Base-by-base conservation (phyloP, 2,113 vertebrate genomes). In the Phyllostomus discolor region DNA sequence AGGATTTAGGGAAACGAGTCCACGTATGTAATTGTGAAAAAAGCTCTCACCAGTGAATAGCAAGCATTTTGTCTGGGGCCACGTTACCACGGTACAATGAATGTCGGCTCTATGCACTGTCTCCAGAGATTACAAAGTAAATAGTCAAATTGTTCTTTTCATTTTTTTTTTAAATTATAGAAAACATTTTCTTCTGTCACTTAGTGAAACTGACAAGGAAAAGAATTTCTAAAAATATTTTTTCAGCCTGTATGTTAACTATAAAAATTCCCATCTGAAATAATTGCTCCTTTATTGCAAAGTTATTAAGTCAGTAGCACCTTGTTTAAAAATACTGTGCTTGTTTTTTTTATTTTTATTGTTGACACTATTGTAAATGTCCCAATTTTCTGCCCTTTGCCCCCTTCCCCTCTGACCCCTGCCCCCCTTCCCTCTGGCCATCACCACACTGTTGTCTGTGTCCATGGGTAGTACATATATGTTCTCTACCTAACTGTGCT, bases 1-100 rank as follows among this genome's bases (percentile, higher is more conserved):
- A 95, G 59, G 69, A 69, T 83, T 76, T 66, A 86, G 92, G 38
- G 94, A 81, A 70, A 88, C 66, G 76, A 84, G 70, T 64, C 31
- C 41, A 84, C 24, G 14, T 57, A 64, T 35, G 76, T 73, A 88
- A 95, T 96, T 81, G 81, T 87, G 66, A 64, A 81, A 96, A 82
- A 3, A 83, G 64, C 12, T 78, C 64, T 95, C 93, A 48, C 35
- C 22, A 83, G 69, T 86, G 75, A 95, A n/a, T 15, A 76, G n/a
- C 4, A 84, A 86, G n/a, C 62, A 57, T 95, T 91, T 94, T 75
- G 22, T 52, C 88, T 91, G 81, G 26, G 64, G 43, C 10, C 41
- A 62, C 12, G 38, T 96, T 79, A 86, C 52, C 67, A 69, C 43
- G 10, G 10, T 80, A 46, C 80, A 66, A 95, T 76, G 38, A 91